Evolutionary conservation across 2,888 invertebrate species (phyloP), one percentile per base, ranked within the genome.

Genomic region (Fissipunctia ypsillon): DNA sequence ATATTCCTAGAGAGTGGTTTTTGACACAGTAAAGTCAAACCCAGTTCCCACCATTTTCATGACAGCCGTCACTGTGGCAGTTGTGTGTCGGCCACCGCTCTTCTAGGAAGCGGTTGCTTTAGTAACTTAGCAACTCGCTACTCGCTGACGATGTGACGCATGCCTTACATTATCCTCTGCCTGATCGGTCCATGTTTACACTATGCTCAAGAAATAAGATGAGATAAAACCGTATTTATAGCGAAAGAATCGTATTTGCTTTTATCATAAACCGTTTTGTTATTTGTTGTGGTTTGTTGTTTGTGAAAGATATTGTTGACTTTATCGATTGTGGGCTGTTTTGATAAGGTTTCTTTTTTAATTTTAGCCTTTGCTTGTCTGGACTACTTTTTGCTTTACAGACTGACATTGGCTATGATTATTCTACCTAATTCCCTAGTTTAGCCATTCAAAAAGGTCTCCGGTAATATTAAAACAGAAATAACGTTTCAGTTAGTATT

Each of bases 161-260:
- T 6, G 10, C 80, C 63, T 78, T 60, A 67, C 25, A 64, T 41
- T 60, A 22, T 43, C 35, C 43, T 68, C 35, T 45, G 54, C 12
- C 64, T 75, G 80, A 80, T 81, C 71, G 69, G 79, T 73, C 76
- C 90, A 89, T 93, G 92, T 93, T 88, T 85, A 88, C 89, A 90
- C 89, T 85, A 76, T 90, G 91, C 89, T 92, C 86, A 89, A 86
- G 87, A 90, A 91, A 93, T 94, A 93, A 93, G 91, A 91, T 83
- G 84, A 93, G 92, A 93, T 94, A 93, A 92, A 91, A 91, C 88
- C 88, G 89, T 94, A 94, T 95, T 94, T 94, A 95, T 94, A 89
- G 90, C 91, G 85, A 91, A 91, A 87, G 76, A 86, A 83, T 90
- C 85, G 86, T 94, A 89, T 95, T 94, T 94, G 90, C 90, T 89